Base-by-base conservation (phyloP, 1,140 invertebrate genomes). In the Sitobion miscanthi region DNA sequence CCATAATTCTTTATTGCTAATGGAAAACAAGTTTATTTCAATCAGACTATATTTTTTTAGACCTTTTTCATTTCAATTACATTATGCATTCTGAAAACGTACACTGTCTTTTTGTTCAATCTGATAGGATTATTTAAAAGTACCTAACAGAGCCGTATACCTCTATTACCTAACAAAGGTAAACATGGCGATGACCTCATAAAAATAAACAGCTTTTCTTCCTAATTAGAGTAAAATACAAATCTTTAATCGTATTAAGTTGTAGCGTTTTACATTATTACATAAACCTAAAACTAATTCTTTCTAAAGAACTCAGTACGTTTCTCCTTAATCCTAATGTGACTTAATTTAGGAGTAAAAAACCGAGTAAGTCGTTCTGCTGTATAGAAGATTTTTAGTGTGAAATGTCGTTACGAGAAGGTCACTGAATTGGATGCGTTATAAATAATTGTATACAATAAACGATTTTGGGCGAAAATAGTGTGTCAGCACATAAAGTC, bases 131-230 rank as follows among this genome's bases (percentile, higher is more conserved):
- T 42, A 83, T 83, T 21, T 83, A 38, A 42, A 83, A 83, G 21
- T 42, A 83, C 82, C 38, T 83, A 42, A 83, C 35, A 42, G 21
- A 23, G 20, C 6, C 0, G 82, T 83, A 83, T 83, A 20, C 21
- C 7, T 83, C 35, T 83, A 83, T 83, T 17, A 21, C n/a, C 38
- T 20, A 38, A 83, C 20, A 83, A 83, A 83, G 38, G 82, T 42
- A 83, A 35, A 42, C 38, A 83, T 42, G 7, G 7, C 21, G 35
- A 83, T 42, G 7, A 2, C 7, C 82, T 42, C 38, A 42, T 83
- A 83, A 83, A 83, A 83, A 83, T 23, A 83, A 83, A 83, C 82
- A 38, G 35, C 38, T 83, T 83, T 83, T 83, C 38, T 83, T 83
- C 35, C 82, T 83, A 83, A 83, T 83, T 83, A 83, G 20, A 83